Evolutionary conservation across 2,888 invertebrate genomes (phyloP).

Genomic region (Andrena bicolor): DNA sequence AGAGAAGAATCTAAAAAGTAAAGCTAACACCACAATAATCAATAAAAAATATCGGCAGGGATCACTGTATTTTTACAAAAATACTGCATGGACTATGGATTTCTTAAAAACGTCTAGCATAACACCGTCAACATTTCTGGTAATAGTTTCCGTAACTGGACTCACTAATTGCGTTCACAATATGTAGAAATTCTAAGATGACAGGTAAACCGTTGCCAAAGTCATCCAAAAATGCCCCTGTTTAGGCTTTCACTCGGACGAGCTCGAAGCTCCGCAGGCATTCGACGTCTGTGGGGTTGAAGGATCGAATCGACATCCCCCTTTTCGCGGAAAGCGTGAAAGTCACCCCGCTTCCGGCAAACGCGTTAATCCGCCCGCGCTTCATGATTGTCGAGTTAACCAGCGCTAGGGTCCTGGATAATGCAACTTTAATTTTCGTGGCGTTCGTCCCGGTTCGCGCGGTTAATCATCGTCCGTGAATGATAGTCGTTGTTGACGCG

Average conservation of each 20-base stretch:
- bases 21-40: not conserved
- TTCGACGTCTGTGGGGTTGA: not conserved
- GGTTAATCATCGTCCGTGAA: conserved; percentile 61
- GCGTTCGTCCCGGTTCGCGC: conserved; percentile 52
- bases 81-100: not conserved
- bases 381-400: conserved; percentile 71
- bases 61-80: not conserved
- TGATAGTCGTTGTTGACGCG: conserved; percentile 62
- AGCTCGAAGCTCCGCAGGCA: not conserved
- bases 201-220: not conserved
- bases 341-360: conserved; percentile 49
- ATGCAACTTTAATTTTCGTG: conserved; percentile 66
- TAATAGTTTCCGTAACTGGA: not conserved
- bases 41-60: too few species aligned
- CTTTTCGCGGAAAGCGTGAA: conserved; percentile 31
- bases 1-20: not conserved
- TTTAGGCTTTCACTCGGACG: not conserved
- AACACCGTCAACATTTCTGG: not conserved
- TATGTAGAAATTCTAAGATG: not conserved
- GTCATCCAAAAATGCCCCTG: not conserved
- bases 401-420: conserved; percentile 58
- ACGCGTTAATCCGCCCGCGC: conserved; percentile 63
- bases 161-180: not conserved
- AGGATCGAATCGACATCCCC: not conserved
- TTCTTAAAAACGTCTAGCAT: not conserved